phyloP scores from a whole-genome alignment of 2,797 vertebrate species.

The Protosalanx chinensis region DNA sequence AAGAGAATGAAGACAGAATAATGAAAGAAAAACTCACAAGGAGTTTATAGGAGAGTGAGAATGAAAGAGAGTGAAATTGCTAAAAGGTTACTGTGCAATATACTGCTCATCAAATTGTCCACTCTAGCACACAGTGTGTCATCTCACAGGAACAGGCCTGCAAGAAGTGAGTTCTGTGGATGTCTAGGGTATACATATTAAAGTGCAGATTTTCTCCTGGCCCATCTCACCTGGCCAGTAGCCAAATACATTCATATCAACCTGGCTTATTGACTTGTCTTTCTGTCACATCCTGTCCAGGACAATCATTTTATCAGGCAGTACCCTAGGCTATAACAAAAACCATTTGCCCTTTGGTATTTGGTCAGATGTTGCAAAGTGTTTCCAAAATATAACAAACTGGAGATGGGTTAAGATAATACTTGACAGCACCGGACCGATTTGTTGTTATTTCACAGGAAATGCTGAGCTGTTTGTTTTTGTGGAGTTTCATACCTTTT shows the following conservation, averaged over 20 bases:
- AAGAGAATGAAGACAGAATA: neutral
- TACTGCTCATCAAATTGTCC: neutral
- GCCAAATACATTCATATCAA: slow-evolving; percentile 20
- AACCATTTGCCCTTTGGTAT: neutral
- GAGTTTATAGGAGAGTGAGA: neutral
- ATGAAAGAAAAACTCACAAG: neutral
- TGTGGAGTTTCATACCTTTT: no score
- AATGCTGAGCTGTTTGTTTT: no score
- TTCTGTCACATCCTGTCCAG: slow-evolving; percentile 19
- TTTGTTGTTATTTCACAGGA: no score
- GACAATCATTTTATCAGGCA: slow-evolving; percentile 9
- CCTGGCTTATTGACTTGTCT: slow-evolving; percentile 11
- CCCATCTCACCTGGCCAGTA: neutral
- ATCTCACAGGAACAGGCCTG: neutral
- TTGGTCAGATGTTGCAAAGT: neutral
- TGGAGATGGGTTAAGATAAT: no score
- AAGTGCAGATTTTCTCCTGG: slow-evolving; percentile 20
- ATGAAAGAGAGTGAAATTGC: neutral
- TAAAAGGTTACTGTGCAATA: neutral
- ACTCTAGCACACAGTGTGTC: neutral
- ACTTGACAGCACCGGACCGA: no score
- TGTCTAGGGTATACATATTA: neutral
- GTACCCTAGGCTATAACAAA: slow-evolving; percentile 5
- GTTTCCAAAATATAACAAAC: neutral
- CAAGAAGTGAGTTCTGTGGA: neutral